phyloP scores from a whole-genome alignment of 1,140 invertebrate genomes.

The Lucilia sericata region DNA sequence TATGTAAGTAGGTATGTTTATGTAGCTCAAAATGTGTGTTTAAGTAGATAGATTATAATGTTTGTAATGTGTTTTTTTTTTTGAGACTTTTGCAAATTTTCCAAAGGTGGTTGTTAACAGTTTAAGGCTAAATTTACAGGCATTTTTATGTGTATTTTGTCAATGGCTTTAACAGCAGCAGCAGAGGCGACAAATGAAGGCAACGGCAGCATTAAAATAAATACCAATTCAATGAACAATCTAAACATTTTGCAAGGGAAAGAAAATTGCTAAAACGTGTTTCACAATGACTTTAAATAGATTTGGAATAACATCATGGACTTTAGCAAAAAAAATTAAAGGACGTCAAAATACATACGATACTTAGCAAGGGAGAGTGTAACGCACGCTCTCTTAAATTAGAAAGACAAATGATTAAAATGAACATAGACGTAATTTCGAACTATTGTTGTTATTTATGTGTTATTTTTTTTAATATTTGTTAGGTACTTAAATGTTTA shows the following conservation, averaged over 20 bases:
- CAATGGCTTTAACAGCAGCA: background rate
- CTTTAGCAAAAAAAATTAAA: background rate
- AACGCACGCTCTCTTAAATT: too few relatives aligned
- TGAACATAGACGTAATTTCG: too few relatives aligned
- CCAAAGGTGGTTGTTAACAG: background rate
- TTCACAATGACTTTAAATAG: background rate
- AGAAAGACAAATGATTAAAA: too few relatives aligned
- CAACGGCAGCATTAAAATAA: background rate
- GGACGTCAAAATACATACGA: background rate
- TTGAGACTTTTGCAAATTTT: too few relatives aligned
- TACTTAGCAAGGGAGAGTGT: too few relatives aligned
- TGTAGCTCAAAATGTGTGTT: background rate
- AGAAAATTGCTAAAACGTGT: background rate
- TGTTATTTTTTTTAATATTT: too few relatives aligned
- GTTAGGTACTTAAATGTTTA: too few relatives aligned
- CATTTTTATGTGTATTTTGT: conserved; percentile 5
- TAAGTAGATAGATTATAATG: background rate
- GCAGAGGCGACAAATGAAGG: background rate
- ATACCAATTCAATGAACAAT: background rate
- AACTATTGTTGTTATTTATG: too few relatives aligned
- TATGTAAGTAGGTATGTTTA: background rate
- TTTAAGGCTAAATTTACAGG: conserved; percentile 10
- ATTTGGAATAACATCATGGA: background rate
- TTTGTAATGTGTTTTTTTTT: too few relatives aligned
- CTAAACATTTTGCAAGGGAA: background rate